Base-by-base conservation (phyloP, 2,888 invertebrate species). In the Limenitis arthemis region DNA sequence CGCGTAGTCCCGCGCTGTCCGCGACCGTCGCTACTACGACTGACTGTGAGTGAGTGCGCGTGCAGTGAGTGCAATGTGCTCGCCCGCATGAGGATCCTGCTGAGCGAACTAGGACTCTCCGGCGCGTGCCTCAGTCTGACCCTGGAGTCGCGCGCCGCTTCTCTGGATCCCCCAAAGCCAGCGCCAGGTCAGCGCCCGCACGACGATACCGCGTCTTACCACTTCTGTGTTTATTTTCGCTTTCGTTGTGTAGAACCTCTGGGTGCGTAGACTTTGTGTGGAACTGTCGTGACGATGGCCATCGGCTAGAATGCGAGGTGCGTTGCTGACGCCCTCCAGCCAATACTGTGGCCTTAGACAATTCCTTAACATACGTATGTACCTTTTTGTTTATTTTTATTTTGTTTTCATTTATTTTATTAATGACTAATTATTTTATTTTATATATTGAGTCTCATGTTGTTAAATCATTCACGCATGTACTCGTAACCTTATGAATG, bases 31-130 rank as follows among this genome's bases (percentile, higher is more conserved):
- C 66, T 67, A 51, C 44, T 37, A 46, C 39, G 20, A 60, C 59
- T 51, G 61, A 72, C 76, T 78, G 83, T 83, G 80, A 78, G 79
- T 83, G 83, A 76, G 83, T 81, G 83, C 82, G 84, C 83, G 83
- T 82, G 70, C 74, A 85, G 84, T 85, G 85, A 83, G 81, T 84
- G 85, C 80, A 81, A 83, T 84, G 86, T 84, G 82, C 81, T 74
- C 65, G 72, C 76, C 85, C 86, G 87, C 79, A 87, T 87, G 86
- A 87, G 87, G 87, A 87, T 87, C 86, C 85, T 87, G 78, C 79
- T 87, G 61, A 87, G 86, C 74, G 87, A 87, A 72, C 77, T 87
- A 76, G 87, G 87, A 79, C 82, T 87, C 69, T 84, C 86, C 72
- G 77, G 85, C 80, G 84, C 81, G 79, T 84, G 86, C 82, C 72